Percentiles rank a stretch among this genome's conserved stretches.
Evolutionary conservation across 2,888 invertebrate species (phyloP).

Genomic region (Tetropium fuscum): DNA sequence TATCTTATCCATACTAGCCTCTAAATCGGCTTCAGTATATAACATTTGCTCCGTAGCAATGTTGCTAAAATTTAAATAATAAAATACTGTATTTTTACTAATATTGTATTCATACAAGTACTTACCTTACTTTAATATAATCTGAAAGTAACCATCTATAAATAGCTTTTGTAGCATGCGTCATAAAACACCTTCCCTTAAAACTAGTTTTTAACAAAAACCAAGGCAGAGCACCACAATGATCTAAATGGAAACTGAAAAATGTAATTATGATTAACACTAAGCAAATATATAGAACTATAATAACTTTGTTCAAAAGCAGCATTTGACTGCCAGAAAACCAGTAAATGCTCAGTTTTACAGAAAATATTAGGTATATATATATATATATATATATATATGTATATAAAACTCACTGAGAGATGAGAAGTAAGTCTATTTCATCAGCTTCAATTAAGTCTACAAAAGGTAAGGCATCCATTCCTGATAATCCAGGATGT

Average conservation of each 20-base stretch:
- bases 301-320: background rate
- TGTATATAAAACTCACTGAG: constrained; percentile 80
- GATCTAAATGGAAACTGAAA: constrained; percentile 95
- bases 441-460: constrained; percentile 98
- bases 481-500: constrained; percentile 96
- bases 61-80: constrained; percentile 74
- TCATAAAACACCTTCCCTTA: constrained; percentile 98
- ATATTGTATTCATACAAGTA: background rate
- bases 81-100: background rate
- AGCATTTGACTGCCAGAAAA: too few relatives aligned
- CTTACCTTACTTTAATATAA: constrained; percentile 90
- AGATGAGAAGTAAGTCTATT: constrained; percentile 93
- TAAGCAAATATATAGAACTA: background rate
- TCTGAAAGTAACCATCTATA: constrained; percentile 98
- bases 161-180: constrained; percentile 99
- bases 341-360: too few relatives aligned
- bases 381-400: too few relatives aligned
- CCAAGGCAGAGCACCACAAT: constrained; percentile 98
- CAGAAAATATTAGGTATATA: too few relatives aligned
- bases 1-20: constrained; percentile 98
- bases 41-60: constrained; percentile 97
- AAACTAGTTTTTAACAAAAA: constrained; percentile 97
- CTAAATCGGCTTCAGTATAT: constrained; percentile 97
- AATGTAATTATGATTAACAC: background rate
- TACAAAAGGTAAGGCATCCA: constrained; percentile 98